Evolutionary conservation across 2,888 invertebrate genomes (phyloP), one percentile per base, ranked within the genome.

Genomic region (Megaustenia siamemsis): DNA sequence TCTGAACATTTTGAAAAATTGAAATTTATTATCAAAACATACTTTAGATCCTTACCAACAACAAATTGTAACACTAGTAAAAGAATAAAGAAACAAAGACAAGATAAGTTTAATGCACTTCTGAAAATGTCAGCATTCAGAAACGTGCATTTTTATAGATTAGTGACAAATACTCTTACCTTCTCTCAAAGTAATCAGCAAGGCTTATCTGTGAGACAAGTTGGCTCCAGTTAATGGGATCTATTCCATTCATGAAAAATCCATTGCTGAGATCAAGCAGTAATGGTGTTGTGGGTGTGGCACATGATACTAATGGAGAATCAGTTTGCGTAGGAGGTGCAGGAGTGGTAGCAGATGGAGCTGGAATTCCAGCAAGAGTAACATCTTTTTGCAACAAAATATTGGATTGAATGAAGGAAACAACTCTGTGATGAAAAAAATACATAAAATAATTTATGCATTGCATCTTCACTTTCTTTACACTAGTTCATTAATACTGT

Each of bases 341-440:
- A 10, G 38, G 35, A 4, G 49, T 45, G 60, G 35, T 49, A 69
- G 15, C 35, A 38, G 66, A 21, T 24, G 76, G 45, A 63, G 35
- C 45, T n/a, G 35, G 76, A 35, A 83, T 45, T 21, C 84, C 84
- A 53, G 78, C 84, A 3, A 79, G 73, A 60, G 79, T 78, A 6
- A 79, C 63, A 69, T 83, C 83, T 40, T 83, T 77, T 15, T 53
- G 8, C 10, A 10, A 35, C 28, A 75, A 53, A 78, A 83, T 77
- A 45, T 28, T 77, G 21, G 45, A 35, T 24, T 83, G 83, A 21
- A 40, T 43, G 1, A 76, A 66, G 6, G 75, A 28, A 49, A 80
- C 38, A 28, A n/a, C 28, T 63, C 78, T 78, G 63, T n/a, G 43
- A 28, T 45, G 45, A 21, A 32, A 4, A 60, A 77, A 56, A 45